These are phyloP conservation scores for Hypercompe scribonia DNA, from an alignment of 2,888 invertebrate genomes.

Conservation along the genomic window DNA sequence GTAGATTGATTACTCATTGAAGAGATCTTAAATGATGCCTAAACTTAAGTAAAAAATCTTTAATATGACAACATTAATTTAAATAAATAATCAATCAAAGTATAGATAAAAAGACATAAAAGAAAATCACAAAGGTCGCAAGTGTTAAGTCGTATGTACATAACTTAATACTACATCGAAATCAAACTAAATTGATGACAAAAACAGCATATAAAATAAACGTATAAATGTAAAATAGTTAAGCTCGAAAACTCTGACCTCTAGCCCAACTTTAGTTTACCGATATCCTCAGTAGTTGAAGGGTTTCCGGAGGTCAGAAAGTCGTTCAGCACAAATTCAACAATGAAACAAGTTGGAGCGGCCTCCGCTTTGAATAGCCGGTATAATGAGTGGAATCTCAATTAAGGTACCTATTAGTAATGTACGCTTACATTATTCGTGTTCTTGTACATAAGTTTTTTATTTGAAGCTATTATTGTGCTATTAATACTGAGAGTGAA, in stretches of 20 bases:
- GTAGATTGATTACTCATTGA: no score
- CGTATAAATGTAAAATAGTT: neutral
- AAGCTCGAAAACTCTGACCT: constrained; percentile 6
- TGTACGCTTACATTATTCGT: constrained; percentile 1
- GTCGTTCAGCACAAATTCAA: constrained; percentile 14
- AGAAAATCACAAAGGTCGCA: neutral
- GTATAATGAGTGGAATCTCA: constrained; percentile 10
- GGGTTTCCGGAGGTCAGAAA: constrained; percentile 20
- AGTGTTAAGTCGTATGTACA: neutral
- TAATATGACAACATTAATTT: no score
- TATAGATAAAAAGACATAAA: neutral
- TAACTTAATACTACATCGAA: neutral
- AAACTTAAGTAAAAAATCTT: neutral
- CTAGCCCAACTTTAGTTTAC: constrained; percentile 18
- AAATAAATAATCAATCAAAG: neutral
- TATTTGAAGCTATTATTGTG: neutral
- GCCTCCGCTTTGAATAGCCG: constrained; percentile 4
- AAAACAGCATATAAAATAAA: neutral
- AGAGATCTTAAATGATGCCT: no score
- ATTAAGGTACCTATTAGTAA: neutral
- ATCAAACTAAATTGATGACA: neutral
- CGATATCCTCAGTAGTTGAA: constrained; percentile 22
- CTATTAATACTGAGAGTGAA: neutral
- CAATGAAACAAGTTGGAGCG: constrained; percentile 16
- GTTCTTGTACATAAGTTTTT: neutral